These are phyloP conservation scores for Clitarchus hookeri DNA, from an alignment of 2,888 invertebrate genomes.

Conservation along the genomic window DNA sequence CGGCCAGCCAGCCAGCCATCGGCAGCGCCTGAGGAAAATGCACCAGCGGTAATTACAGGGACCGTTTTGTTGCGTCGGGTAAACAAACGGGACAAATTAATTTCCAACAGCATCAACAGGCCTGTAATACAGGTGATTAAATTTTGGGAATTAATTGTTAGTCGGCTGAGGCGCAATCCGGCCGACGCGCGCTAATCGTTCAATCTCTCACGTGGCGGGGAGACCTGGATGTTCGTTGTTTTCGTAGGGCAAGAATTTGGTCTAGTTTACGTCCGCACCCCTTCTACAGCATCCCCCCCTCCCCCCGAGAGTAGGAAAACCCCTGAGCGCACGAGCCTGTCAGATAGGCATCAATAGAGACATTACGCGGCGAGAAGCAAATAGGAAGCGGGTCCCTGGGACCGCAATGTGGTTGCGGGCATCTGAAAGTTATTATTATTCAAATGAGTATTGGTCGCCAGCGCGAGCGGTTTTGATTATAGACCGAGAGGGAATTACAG, in stretches of 20 bases:
- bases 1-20: not conserved
- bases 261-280: not conserved
- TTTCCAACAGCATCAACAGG: not conserved
- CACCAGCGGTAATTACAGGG: not conserved
- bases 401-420: not conserved
- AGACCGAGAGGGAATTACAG: not conserved
- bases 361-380: not conserved
- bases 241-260: not conserved
- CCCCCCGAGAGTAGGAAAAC: not conserved
- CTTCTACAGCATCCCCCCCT: not conserved
- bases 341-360: not conserved
- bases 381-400: not conserved
- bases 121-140: not conserved
- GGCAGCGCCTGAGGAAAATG: not conserved
- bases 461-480: not conserved
- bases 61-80: not conserved
- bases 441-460: not conserved
- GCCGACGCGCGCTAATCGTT: not conserved
- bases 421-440: constrained; percentile 1
- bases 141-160: not conserved
- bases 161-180: not conserved
- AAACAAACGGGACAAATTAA: not conserved
- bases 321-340: not conserved
- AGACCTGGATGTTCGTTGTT: not conserved
- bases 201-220: not conserved